Conservation (phyloP, 2,797 vertebrate species). For the Enteromius trimaculatus region DNA sequence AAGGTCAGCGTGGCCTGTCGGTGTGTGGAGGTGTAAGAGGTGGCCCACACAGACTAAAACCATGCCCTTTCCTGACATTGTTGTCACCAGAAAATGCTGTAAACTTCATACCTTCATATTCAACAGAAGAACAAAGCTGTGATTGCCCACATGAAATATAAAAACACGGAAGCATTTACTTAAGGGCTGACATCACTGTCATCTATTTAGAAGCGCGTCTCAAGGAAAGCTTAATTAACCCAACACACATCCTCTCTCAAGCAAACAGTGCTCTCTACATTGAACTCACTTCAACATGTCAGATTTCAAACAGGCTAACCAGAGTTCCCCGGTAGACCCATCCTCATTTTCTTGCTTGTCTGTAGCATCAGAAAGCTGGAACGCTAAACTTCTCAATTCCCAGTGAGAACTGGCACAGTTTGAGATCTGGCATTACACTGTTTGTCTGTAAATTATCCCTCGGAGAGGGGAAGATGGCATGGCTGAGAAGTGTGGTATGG, state of each 20-base stretch:
- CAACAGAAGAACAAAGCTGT: not conserved
- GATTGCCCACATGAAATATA: not conserved
- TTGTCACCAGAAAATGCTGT: constrained; percentile 17
- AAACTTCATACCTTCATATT: constrained; percentile 16
- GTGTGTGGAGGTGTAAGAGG: constrained; percentile 40
- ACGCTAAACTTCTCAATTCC: constrained; percentile 57
- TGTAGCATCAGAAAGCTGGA: constrained; percentile 45
- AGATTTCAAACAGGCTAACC: constrained; percentile 41
- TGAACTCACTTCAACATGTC: constrained; percentile 40
- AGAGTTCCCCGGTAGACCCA: constrained; percentile 47
- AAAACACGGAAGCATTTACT: constrained; percentile 12
- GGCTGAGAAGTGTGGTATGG: constrained; percentile 13
- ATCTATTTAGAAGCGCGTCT: not conserved
- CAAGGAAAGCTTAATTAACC: constrained; percentile 7
- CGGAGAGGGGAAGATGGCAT: constrained; percentile 32
- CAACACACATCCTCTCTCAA: constrained; percentile 8
- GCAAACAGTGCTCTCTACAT: constrained; percentile 5
- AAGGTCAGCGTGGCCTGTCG: constrained; percentile 49
- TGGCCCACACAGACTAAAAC: not conserved
- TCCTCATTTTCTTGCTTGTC: constrained; percentile 37
- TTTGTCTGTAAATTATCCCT: constrained; percentile 47
- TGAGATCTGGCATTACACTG: constrained; percentile 38
- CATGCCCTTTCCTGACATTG: constrained; percentile 18
- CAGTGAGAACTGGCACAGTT: constrained; percentile 22
- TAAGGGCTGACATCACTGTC: constrained; percentile 1